These are phyloP conservation scores for Mesocentrotus franciscanus DNA, from an alignment of 53 echinoderm and acorn worm species.

Conservation along the genomic window DNA sequence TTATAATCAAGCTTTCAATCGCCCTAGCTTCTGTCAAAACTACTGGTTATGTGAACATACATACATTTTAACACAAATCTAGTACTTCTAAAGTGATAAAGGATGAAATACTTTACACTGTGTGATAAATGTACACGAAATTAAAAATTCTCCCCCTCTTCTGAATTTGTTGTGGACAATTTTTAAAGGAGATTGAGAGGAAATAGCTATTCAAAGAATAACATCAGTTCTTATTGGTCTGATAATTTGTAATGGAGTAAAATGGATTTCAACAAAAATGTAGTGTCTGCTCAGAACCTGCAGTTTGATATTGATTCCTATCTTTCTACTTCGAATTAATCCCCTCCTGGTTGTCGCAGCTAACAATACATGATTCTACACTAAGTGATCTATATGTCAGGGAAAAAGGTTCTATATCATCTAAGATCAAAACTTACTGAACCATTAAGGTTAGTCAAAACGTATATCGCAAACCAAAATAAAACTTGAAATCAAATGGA, in stretches of 20 bases:
- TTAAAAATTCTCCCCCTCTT: neutral
- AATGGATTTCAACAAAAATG: neutral
- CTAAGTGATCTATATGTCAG: neutral
- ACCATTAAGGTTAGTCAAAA: neutral
- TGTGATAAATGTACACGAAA: too few relatives aligned
- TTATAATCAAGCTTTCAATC: too few relatives aligned
- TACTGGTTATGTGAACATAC: neutral
- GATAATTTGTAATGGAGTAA: neutral
- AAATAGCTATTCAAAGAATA: too few relatives aligned
- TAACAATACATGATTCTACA: neutral
- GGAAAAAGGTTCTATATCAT: slow-evolving; percentile 48
- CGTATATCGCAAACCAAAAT: slow-evolving; percentile 9
- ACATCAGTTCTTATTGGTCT: too few relatives aligned
- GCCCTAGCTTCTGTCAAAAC: too few relatives aligned
- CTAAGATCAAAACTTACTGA: neutral
- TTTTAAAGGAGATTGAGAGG: too few relatives aligned
- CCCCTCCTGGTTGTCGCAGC: neutral
- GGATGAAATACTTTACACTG: neutral
- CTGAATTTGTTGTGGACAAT: too few relatives aligned
- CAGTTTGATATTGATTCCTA: neutral
- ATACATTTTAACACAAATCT: too few relatives aligned
- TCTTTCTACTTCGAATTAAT: neutral
- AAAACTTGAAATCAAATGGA: neutral
- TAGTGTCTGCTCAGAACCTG: neutral
- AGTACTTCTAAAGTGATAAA: too few relatives aligned